A percentile compares a stretch with the other conserved stretches of the same genome.
phyloP scores from a whole-genome alignment of 1,140 invertebrate species.

The Heterodera schachtii region DNA sequence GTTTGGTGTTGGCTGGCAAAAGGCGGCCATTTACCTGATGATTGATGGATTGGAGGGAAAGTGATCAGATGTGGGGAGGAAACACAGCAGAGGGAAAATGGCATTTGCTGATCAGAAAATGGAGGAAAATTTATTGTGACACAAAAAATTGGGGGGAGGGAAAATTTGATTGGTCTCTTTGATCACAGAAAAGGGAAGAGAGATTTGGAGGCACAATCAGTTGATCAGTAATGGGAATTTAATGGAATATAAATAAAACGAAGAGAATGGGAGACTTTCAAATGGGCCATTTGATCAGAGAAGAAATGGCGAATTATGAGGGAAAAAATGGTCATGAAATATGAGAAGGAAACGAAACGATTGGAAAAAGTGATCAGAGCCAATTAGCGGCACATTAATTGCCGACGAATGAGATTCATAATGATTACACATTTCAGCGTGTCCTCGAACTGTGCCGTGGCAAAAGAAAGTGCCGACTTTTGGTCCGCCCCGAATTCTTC shows the following conservation, averaged over 20 bases:
- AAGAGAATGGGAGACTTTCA: too few species aligned
- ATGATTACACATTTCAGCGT: conserved; percentile 38
- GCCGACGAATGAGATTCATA: too few species aligned
- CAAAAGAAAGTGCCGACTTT: conserved; percentile 53
- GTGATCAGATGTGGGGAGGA: neutral
- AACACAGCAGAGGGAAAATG: too few species aligned
- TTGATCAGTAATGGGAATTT: too few species aligned
- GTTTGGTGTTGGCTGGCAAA: conserved; percentile 7
- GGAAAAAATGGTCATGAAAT: neutral
- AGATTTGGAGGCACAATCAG: too few species aligned
- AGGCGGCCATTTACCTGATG: neutral
- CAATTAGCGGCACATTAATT: too few species aligned
- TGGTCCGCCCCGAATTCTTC: conserved; percentile 47
- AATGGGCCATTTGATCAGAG: too few species aligned
- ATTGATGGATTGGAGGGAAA: neutral
- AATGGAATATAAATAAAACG: too few species aligned
- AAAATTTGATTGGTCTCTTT: too few species aligned
- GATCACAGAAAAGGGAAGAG: too few species aligned
- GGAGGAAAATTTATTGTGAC: neutral
- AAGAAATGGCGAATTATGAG: too few species aligned
- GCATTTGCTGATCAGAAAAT: too few species aligned
- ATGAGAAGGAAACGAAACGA: neutral
- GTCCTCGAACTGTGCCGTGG: conserved; percentile 51
- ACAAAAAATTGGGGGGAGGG: neutral
- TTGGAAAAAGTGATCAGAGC: neutral